Conservation (phyloP, 2,888 invertebrate species). For the Coenonympha arcania region DNA sequence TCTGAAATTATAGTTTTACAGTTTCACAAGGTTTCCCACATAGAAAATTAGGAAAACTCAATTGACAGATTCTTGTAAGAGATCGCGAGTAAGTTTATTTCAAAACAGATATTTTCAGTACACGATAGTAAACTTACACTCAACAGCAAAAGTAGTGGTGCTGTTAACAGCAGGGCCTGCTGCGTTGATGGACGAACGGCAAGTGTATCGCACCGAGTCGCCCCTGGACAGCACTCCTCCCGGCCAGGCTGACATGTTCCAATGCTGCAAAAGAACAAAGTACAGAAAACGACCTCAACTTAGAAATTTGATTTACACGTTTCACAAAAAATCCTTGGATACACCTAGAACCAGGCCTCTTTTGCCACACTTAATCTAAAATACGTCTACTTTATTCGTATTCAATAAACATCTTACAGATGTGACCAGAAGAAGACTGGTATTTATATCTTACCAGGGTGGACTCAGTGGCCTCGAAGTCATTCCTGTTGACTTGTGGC, state of each 20-base stretch:
- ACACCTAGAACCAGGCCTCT: too few relatives aligned
- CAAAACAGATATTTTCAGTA: too few relatives aligned
- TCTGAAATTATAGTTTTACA: slow-evolving; percentile 39
- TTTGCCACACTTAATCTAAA: too few relatives aligned
- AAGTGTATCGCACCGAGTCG: slow-evolving; percentile 88
- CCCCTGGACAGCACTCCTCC: slow-evolving; percentile 82
- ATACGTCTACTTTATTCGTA: too few relatives aligned
- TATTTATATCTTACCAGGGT: slow-evolving; percentile 85
- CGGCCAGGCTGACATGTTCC: slow-evolving; percentile 91
- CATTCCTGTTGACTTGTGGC: slow-evolving; percentile 84
- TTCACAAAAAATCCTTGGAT: too few relatives aligned
- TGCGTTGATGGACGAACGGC: slow-evolving; percentile 83
- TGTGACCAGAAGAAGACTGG: too few relatives aligned
- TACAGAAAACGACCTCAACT: slow-evolving; percentile 21
- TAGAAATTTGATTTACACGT: too few relatives aligned
- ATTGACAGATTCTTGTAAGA: too few relatives aligned
- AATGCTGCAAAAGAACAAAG: slow-evolving; percentile 66
- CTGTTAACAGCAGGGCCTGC: slow-evolving; percentile 87
- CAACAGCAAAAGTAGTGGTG: slow-evolving; percentile 88
- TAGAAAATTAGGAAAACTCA: too few relatives aligned
- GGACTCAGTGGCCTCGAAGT: slow-evolving; percentile 92
- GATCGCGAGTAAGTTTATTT: too few relatives aligned
- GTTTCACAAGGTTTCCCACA: slow-evolving; percentile 38
- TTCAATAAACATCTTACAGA: too few relatives aligned
- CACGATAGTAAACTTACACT: too few relatives aligned